Conservation (phyloP, 2,888 invertebrate genomes). For the Torymus auratus region DNA sequence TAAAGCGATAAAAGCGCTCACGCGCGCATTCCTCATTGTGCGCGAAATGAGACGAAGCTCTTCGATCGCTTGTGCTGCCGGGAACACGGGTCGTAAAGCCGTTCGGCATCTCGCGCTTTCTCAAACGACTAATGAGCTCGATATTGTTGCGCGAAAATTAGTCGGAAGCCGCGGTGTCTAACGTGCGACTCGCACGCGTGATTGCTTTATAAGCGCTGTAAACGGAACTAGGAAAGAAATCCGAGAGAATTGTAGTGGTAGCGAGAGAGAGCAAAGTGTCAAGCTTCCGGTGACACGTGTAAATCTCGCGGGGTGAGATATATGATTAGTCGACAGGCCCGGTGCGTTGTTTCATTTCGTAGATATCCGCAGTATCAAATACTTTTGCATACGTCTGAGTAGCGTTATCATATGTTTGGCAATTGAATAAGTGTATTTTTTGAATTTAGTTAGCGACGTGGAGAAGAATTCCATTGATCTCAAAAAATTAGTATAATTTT, state of each 20-base stretch:
- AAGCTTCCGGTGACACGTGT: conserved; percentile 21
- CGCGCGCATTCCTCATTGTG: conserved; percentile 5
- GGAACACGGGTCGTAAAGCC: conserved; percentile 34
- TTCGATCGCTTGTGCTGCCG: not conserved
- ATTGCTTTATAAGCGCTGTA: conserved; percentile 41
- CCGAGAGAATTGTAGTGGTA: too few species aligned
- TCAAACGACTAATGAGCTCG: conserved; percentile 45
- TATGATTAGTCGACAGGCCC: too few species aligned
- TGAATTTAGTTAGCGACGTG: not conserved
- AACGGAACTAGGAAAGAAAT: not conserved
- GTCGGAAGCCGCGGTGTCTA: conserved; percentile 6
- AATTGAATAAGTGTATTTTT: not conserved
- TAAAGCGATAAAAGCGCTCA: conserved; percentile 45
- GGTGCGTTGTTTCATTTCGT: not conserved
- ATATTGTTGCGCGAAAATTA: conserved; percentile 12
- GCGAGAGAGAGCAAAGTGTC: conserved; percentile 5
- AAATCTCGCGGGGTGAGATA: not conserved
- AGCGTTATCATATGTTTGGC: too few species aligned
- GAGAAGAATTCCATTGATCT: too few species aligned
- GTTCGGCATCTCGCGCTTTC: conserved; percentile 17
- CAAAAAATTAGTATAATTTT: too few species aligned
- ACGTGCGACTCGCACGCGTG: not conserved
- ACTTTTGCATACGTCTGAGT: conserved; percentile 28
- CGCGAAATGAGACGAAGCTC: too few species aligned
- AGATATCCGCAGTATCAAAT: conserved; percentile 5